These are phyloP conservation scores for Petrocephalus microphthalmus DNA, from an alignment of 2,113 vertebrate genomes.

Conservation along the genomic window DNA sequence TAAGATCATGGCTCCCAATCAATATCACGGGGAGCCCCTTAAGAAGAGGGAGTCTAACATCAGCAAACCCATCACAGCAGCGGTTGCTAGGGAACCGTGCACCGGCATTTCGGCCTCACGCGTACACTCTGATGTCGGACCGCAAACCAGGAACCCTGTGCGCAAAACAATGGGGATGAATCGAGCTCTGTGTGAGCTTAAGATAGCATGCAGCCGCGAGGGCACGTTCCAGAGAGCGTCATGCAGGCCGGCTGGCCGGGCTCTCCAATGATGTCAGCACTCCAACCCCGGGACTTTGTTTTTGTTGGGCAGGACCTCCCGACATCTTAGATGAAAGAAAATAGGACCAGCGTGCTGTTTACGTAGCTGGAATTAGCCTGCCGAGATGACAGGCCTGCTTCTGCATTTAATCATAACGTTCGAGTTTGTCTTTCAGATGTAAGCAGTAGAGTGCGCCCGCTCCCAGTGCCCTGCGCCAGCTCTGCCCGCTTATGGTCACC, in stretches of 20 bases:
- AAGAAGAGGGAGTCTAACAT: constrained; percentile 31
- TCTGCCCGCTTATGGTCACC: not conserved
- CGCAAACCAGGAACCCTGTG: not conserved
- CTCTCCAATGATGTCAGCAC: not conserved
- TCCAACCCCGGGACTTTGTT: not conserved
- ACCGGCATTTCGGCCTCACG: constrained; percentile 29
- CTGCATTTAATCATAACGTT: not conserved
- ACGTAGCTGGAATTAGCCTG: not conserved
- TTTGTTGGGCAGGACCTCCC: not conserved
- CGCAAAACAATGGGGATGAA: not conserved
- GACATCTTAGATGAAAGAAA: not conserved
- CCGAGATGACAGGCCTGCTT: not conserved
- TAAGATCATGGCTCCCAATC: constrained; percentile 55
- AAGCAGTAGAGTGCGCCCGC: not conserved
- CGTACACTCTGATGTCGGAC: constrained; percentile 19
- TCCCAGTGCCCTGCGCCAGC: not conserved
- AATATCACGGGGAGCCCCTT: constrained; percentile 35
- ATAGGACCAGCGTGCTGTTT: not conserved
- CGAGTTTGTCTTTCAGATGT: not conserved
- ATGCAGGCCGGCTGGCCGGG: not conserved
- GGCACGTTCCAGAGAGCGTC: not conserved
- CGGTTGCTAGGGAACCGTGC: constrained; percentile 39
- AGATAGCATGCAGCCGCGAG: not conserved
- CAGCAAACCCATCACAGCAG: constrained; percentile 31
- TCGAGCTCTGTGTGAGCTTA: not conserved